A percentile compares a stretch with the other conserved stretches of the same genome.
phyloP scores from a whole-genome alignment of 1,140 invertebrate species.

The Drosophila mayri region DNA sequence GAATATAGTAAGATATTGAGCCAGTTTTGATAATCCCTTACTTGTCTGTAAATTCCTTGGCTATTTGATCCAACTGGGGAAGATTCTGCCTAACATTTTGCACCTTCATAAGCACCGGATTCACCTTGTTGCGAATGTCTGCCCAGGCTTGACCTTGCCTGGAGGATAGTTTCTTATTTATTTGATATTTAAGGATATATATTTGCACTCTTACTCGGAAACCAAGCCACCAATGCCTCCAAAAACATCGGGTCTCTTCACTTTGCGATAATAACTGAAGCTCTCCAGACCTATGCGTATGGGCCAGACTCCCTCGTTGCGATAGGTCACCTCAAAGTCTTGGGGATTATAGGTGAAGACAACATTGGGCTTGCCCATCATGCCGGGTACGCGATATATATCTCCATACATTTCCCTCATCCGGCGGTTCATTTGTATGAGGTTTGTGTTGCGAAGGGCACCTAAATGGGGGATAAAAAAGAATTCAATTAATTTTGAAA shows the following conservation, averaged over 20 bases:
- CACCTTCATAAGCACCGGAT: constrained; percentile 75
- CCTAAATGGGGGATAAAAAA: constrained; percentile 19
- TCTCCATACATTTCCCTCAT: constrained; percentile 70
- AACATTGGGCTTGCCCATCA: constrained; percentile 69
- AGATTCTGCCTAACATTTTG: constrained; percentile 68
- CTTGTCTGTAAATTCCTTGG: constrained; percentile 69
- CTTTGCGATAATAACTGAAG: constrained; percentile 71
- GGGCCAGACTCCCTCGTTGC: constrained; percentile 82
- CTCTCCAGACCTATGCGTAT: constrained; percentile 67
- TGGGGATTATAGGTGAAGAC: constrained; percentile 72
- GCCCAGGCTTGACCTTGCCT: constrained; percentile 72
- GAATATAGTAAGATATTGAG: background rate
- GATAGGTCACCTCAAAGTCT: constrained; percentile 72
- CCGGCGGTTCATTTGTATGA: constrained; percentile 62
- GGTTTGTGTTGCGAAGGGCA: constrained; percentile 54
- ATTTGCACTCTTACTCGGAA: constrained; percentile 48
- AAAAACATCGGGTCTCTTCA: constrained; percentile 69
- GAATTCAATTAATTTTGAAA: too few species aligned
- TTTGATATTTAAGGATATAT: too few species aligned
- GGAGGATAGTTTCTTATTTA: background rate
- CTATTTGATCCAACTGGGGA: constrained; percentile 65
- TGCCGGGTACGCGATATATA: constrained; percentile 63
- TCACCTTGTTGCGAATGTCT: constrained; percentile 72
- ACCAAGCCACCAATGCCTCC: constrained; percentile 66
- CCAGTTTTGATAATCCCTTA: background rate